These are phyloP conservation scores for Ceratoteleas bidentatus DNA, from an alignment of 1,140 invertebrate genomes.

Conservation along the genomic window DNA sequence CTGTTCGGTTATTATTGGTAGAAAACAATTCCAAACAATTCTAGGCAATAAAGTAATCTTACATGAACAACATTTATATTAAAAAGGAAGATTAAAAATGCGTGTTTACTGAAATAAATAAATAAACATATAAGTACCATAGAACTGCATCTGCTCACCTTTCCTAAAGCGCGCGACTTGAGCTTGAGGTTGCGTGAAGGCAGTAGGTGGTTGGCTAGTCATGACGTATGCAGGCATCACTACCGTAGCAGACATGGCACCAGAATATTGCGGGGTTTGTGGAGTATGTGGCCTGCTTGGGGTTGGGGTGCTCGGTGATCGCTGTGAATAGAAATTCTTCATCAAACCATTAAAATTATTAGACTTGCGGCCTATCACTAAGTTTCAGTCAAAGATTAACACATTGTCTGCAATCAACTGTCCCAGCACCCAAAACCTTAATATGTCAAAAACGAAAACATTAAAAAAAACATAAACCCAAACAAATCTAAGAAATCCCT, in stretches of 20 bases:
- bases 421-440: no score
- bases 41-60: no score
- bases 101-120: no score
- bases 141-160: conserved; percentile 69
- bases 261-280: conserved; percentile 86
- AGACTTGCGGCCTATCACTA: neutral
- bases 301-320: conserved; percentile 85
- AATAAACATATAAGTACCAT: neutral
- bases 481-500: no score
- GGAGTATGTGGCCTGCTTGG: conserved; percentile 91
- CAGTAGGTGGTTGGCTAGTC: conserved; percentile 79
- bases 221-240: conserved; percentile 82
- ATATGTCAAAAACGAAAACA: no score
- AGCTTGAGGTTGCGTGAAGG: conserved; percentile 81
- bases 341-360: conserved; percentile 32
- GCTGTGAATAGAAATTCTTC: conserved; percentile 74
- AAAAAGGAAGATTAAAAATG: no score
- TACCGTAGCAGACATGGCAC: conserved; percentile 79
- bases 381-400: no score
- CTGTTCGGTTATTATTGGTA: no score
- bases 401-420: no score
- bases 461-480: no score
- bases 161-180: conserved; percentile 81
- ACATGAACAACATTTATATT: no score
- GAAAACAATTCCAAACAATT: no score